Evolutionary conservation across 2,888 invertebrate genomes (phyloP).

Genomic region (Dicycla oo): DNA sequence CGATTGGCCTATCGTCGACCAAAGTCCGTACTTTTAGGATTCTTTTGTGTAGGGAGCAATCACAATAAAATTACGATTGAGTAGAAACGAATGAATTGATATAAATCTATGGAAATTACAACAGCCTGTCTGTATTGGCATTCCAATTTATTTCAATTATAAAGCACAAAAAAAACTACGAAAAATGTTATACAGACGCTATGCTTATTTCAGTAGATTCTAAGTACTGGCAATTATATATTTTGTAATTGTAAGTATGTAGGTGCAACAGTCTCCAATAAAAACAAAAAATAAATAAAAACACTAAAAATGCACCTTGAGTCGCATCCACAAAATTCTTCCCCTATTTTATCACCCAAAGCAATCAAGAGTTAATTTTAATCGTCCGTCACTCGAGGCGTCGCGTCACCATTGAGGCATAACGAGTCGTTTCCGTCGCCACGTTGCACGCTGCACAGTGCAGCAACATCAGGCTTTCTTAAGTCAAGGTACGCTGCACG

Average conservation of each 20-base stretch:
- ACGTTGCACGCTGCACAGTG: background rate
- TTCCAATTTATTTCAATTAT: background rate
- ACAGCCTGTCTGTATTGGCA: background rate
- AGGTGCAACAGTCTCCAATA: background rate
- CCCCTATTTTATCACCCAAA: slow-evolving; percentile 66
- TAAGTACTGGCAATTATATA: background rate
- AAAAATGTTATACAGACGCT: background rate
- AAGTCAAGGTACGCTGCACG: slow-evolving; percentile 52
- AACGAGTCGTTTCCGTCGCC: slow-evolving; percentile 61
- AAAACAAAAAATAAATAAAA: no score
- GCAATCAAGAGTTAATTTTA: slow-evolving; percentile 83
- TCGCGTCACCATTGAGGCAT: slow-evolving; percentile 40
- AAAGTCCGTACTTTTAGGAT: background rate
- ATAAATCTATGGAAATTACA: background rate
- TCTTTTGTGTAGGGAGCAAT: background rate
- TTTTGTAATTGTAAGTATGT: background rate
- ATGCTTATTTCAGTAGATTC: background rate
- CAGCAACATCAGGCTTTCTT: slow-evolving; percentile 14
- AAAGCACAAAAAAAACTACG: background rate
- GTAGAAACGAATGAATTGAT: background rate
- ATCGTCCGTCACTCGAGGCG: slow-evolving; percentile 72
- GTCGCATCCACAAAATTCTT: slow-evolving; percentile 67
- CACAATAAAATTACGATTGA: background rate
- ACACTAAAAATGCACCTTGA: background rate
- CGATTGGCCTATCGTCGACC: background rate